A percentile compares a stretch with the other conserved stretches of the same genome.
Evolutionary conservation across 2,797 vertebrate genomes (phyloP).

Genomic region (Odontamblyopus rebecca): DNA sequence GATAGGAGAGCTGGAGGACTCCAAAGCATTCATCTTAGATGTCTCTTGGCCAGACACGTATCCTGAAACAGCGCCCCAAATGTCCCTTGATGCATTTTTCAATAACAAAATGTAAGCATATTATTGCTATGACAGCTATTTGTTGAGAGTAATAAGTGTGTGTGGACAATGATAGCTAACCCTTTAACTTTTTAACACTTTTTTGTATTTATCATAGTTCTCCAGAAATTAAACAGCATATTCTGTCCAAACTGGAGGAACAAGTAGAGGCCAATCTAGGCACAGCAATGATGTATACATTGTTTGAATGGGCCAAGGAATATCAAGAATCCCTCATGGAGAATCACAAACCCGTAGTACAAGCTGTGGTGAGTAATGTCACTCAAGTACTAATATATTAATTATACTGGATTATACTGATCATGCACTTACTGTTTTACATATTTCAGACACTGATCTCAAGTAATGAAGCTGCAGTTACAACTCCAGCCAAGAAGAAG

Average conservation of each 20-base stretch:
- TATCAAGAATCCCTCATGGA: slow-evolving; percentile 93
- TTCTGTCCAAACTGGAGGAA: slow-evolving; percentile 85
- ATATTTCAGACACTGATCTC: slow-evolving; percentile 76
- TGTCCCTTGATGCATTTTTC: slow-evolving; percentile 94
- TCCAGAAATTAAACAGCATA: slow-evolving; percentile 82
- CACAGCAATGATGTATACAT: slow-evolving; percentile 93
- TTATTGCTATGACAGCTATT: background rate
- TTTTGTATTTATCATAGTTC: slow-evolving; percentile 48
- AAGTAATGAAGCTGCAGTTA: slow-evolving; percentile 69
- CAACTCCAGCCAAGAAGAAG: slow-evolving; percentile 84
- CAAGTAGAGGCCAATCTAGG: slow-evolving; percentile 91
- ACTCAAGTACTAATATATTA: background rate
- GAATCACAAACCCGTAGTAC: slow-evolving; percentile 83
- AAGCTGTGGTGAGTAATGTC: slow-evolving; percentile 71
- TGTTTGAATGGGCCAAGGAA: slow-evolving; percentile 98
- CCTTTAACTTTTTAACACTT: background rate
- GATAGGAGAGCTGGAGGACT: slow-evolving; percentile 90
- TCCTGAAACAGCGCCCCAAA: slow-evolving; percentile 87
- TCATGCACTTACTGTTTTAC: background rate
- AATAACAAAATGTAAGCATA: slow-evolving; percentile 91
- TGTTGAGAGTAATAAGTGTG: background rate
- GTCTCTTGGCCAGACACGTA: slow-evolving; percentile 91
- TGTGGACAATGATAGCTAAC: too few species aligned
- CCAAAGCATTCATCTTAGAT: slow-evolving; percentile 92
- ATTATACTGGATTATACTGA: background rate